Percentiles rank a stretch among this genome's conserved stretches.
Conservation (phyloP, 1,140 invertebrate species). For the Maconellicoccus hirsutus region DNA sequence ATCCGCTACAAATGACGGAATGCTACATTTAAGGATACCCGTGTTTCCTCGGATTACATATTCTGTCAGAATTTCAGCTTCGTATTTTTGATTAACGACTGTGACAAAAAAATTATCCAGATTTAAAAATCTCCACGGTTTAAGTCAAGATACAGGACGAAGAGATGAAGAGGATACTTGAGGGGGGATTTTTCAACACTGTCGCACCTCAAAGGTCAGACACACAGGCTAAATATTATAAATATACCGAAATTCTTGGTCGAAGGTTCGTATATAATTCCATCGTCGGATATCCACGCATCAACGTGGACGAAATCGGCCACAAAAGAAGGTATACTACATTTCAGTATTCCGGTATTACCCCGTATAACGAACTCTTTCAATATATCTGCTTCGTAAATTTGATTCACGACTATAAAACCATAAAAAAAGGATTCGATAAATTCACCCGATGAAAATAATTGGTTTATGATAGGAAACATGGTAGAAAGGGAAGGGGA, state of each 20-base stretch:
- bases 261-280: neutral
- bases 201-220: too few species aligned
- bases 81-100: slow-evolving; percentile 85
- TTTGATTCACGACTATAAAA: slow-evolving; percentile 60
- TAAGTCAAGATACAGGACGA: too few species aligned
- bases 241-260: slow-evolving; percentile 7
- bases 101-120: slow-evolving; percentile 31
- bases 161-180: too few species aligned
- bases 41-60: slow-evolving; percentile 87
- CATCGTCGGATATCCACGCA: slow-evolving; percentile 46
- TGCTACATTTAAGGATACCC: slow-evolving; percentile 82
- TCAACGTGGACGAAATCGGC: slow-evolving; percentile 73
- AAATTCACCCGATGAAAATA: too few species aligned
- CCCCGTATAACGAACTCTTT: slow-evolving; percentile 77
- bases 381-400: slow-evolving; percentile 68
- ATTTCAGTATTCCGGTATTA: slow-evolving; percentile 76
- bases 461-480: too few species aligned
- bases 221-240: too few species aligned
- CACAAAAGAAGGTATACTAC: slow-evolving; percentile 75
- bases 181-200: too few species aligned
- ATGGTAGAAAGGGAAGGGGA: too few species aligned
- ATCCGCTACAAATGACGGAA: slow-evolving; percentile 82
- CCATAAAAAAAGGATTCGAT: too few species aligned
- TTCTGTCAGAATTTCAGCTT: slow-evolving; percentile 82
- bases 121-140: slow-evolving; percentile 19